phyloP scores from a whole-genome alignment of 2,113 vertebrate genomes.

The Dasyurus viverrinus region DNA sequence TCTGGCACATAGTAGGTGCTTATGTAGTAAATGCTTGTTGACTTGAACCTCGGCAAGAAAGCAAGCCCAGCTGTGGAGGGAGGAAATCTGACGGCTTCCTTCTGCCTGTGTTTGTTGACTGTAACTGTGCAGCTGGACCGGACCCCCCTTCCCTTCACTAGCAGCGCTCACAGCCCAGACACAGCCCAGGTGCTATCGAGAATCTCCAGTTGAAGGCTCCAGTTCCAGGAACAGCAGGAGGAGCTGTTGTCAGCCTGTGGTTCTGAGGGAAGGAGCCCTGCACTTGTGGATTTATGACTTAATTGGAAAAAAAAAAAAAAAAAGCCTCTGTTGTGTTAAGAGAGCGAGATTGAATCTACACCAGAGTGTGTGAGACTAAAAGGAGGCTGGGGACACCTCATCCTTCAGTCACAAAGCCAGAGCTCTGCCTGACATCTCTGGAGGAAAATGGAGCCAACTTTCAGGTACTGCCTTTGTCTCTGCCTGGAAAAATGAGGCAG shows the following conservation, averaged over 20 bases:
- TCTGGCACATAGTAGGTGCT: neutral
- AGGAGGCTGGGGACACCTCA: neutral
- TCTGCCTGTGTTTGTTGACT: neutral
- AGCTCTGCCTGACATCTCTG: neutral
- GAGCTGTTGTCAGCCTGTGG: neutral
- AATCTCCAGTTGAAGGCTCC: neutral
- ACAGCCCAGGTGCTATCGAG: neutral
- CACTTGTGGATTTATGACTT: neutral
- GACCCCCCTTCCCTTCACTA: neutral
- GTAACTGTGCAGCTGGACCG: neutral
- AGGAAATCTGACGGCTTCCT: neutral
- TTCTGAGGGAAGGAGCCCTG: neutral
- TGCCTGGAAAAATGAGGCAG: neutral
- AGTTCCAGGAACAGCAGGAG: neutral
- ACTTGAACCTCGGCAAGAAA: neutral
- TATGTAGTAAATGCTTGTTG: neutral
- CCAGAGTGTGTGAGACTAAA: neutral
- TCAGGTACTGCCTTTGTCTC: neutral
- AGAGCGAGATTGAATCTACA: neutral
- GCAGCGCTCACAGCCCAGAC: neutral
- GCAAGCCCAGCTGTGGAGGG: neutral
- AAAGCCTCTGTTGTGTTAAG: neutral
- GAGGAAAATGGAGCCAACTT: neutral
- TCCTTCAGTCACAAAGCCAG: neutral
- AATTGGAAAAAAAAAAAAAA: neutral